Base-by-base conservation (phyloP, 2,888 invertebrate genomes). In the Eurois occulta region DNA sequence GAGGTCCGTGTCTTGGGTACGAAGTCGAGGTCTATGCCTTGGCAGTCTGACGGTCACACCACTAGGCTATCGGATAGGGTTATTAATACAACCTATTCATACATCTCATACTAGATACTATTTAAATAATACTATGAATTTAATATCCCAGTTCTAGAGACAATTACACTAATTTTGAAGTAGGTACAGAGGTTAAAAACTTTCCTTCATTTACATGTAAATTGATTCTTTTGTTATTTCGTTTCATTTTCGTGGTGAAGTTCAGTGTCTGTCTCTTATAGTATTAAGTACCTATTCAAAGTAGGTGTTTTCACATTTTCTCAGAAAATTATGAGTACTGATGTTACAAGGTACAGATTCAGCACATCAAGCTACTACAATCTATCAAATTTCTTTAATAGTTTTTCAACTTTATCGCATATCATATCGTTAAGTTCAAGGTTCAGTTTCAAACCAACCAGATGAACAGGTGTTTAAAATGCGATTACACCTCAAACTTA, bases 221-320 rank as follows among this genome's bases (percentile, higher is more conserved):
- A 82, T 83, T 1, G 43, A 79, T 75, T 79, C 58, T 52, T 67
- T 82, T 82, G 73, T 76, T 65, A 43, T 48, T 60, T 24, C 66
- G 10, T 86, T 84, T 76, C 81, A 72, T 7, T 60, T 32, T 3
- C 24, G 43, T 65, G 1, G 60, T 35, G 28, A 41, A 58, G 38
- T 75, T 78, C n/a, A 67, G 8, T 41, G 35, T 43, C 13, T 48
- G 41, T 35, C 6, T 28, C 62, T 38, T 28, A n/a, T 46, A 24
- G 28, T 21, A 8, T 35, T 41, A 21, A 18, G 46, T 80, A 32
- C 1, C 18, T 48, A 48, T 58, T 16, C 24, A 28, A 43, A 35
- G 2, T 28, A 43, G 43, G 11, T 60, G 43, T 78, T 60, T 67
- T 60, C 21, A 43, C 13, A 24, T 35, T 52, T 66, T 43, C 24